Percentiles rank a stretch among this genome's conserved stretches.
phyloP scores from a whole-genome alignment of 2,113 vertebrate genomes.

The Perca fluviatilis region DNA sequence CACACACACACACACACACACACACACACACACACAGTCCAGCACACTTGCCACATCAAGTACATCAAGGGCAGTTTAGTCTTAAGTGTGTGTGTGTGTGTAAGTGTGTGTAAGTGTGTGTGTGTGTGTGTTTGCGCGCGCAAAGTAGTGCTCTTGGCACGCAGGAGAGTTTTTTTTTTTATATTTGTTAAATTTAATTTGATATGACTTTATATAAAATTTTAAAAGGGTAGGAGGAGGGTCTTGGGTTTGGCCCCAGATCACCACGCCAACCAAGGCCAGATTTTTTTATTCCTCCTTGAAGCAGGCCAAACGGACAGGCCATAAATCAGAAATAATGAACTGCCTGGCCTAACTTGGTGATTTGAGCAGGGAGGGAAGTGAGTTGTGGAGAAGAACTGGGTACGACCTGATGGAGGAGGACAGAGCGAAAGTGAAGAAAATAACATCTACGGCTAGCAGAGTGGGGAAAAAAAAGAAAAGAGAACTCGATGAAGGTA shows the following conservation, averaged over 20 bases:
- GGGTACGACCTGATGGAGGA: conserved; percentile 43
- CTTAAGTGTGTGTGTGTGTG: conserved; percentile 8
- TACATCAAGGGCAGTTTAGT: conserved; percentile 21
- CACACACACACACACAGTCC: not conserved
- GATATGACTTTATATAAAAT: conserved; percentile 80
- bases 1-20: not conserved
- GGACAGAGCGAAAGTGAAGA: conserved; percentile 10
- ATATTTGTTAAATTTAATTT: conserved; percentile 76
- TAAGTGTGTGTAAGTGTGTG: conserved; percentile 4
- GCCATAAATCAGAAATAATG: conserved; percentile 85
- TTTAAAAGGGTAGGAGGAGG: conserved; percentile 59
- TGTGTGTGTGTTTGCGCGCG: not conserved
- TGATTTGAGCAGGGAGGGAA: conserved; percentile 63
- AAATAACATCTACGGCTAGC: conserved; percentile 34
- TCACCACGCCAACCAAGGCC: conserved; percentile 71
- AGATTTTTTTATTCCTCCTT: conserved; percentile 73
- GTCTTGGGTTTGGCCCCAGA: conserved; percentile 61
- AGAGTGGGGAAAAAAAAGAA: conserved; percentile 17
- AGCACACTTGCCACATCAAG: conserved; percentile 28
- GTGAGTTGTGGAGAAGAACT: conserved; percentile 50
- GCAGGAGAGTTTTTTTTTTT: conserved; percentile 43
- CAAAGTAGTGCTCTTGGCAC: conserved; percentile 58
- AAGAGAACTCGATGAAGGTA: conserved; percentile 28
- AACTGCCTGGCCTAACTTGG: conserved; percentile 71
- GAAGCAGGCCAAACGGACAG: conserved; percentile 76